Conservation (phyloP, 1,140 invertebrate genomes). For the Bicyclus anynana region DNA sequence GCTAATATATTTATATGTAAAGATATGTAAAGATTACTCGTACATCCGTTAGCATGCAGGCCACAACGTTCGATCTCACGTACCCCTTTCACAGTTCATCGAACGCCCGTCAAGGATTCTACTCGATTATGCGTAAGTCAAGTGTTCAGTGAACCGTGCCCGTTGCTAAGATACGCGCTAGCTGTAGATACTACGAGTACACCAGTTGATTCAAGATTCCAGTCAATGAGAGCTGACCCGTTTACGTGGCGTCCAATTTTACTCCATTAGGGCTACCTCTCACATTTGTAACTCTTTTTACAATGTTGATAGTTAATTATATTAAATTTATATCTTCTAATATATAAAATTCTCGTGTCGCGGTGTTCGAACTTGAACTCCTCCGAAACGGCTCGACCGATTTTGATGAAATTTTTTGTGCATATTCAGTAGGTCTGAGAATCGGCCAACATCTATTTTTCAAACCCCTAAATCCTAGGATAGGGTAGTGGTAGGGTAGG, state of each 20-base stretch:
- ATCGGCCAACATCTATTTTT: no score
- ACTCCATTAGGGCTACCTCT: not conserved
- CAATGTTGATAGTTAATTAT: no score
- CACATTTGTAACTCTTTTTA: not conserved
- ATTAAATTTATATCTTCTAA: no score
- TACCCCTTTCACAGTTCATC: conserved; percentile 23
- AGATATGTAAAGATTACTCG: no score
- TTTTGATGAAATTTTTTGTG: no score
- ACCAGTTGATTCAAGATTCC: conserved; percentile 18
- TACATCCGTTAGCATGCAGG: conserved; percentile 5
- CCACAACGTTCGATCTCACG: conserved; percentile 1
- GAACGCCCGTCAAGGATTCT: conserved; percentile 20
- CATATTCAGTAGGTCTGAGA: no score
- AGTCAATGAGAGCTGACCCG: conserved; percentile 29
- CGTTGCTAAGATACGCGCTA: conserved; percentile 4
- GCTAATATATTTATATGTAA: conserved; percentile 5
- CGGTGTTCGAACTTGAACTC: no score
- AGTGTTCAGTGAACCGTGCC: conserved; percentile 20
- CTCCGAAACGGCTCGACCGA: no score
- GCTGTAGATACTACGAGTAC: conserved; percentile 5
- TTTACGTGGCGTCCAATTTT: conserved; percentile 22
- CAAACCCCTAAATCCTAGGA: no score
- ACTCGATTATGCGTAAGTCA: conserved; percentile 12
- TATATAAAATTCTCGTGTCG: no score
- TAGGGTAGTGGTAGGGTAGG: no score